A percentile compares a stretch with the other conserved stretches of the same genome.
Conservation (phyloP, 2,113 vertebrate genomes). For the Hydropotes inermis region DNA sequence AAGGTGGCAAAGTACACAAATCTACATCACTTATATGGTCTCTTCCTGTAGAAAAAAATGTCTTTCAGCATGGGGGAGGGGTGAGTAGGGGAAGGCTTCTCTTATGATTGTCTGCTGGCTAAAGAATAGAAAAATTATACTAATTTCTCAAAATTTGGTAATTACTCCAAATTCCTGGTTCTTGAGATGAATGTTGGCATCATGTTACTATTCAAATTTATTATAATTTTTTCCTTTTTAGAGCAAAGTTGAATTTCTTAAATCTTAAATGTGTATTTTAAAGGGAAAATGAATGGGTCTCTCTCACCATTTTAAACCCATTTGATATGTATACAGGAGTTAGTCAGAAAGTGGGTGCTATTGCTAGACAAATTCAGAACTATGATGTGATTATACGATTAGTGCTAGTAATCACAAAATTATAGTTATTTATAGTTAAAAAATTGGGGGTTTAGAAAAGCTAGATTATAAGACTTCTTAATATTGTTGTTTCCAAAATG, state of each 20-base stretch:
- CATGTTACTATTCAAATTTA: conserved; percentile 52
- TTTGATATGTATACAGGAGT: conserved; percentile 33
- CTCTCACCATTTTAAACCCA: conserved; percentile 35
- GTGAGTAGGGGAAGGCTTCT: background rate
- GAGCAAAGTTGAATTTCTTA: conserved; percentile 48
- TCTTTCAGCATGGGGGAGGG: background rate
- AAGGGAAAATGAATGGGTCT: conserved; percentile 49
- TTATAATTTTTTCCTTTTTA: conserved; percentile 34
- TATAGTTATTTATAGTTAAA: conserved; percentile 65
- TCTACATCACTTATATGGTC: conserved; percentile 26
- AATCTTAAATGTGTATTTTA: conserved; percentile 44
- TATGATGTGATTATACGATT: conserved; percentile 61
- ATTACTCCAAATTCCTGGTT: conserved; percentile 54
- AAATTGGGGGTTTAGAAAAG: conserved; percentile 2
- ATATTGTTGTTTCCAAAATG: conserved; percentile 17
- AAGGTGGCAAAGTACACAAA: conserved; percentile 81
- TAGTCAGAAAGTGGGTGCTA: conserved; percentile 36
- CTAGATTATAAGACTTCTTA: conserved; percentile 41
- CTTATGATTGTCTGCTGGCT: conserved; percentile 12
- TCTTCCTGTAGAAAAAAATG: background rate
- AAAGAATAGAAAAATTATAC: conserved; percentile 48
- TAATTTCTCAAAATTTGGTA: conserved; percentile 51
- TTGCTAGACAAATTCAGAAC: conserved; percentile 52
- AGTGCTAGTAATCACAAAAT: conserved; percentile 58
- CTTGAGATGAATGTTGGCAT: conserved; percentile 20